Conservation (phyloP, 1,140 invertebrate species). For the Drosophila fuyamai region DNA sequence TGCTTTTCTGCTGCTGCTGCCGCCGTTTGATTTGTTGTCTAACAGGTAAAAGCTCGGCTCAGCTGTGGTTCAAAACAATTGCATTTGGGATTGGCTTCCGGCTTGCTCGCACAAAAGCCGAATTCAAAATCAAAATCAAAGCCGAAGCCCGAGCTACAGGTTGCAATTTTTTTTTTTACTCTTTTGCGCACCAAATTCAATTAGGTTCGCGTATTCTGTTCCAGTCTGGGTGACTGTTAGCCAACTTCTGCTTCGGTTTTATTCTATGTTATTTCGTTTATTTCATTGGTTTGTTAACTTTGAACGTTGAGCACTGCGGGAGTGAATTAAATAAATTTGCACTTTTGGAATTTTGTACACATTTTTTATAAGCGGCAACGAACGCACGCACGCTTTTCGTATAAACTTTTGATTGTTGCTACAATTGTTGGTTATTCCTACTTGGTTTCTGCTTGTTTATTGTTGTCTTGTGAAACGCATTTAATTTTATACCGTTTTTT, state of each 20-base stretch:
- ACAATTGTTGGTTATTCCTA: slow-evolving; percentile 12
- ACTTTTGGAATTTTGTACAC: slow-evolving; percentile 57
- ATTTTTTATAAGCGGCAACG: slow-evolving; percentile 31
- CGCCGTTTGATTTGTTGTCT: slow-evolving; percentile 42
- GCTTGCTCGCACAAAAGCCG: slow-evolving; percentile 32
- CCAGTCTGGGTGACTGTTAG: slow-evolving; percentile 23
- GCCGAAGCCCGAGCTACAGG: slow-evolving; percentile 46
- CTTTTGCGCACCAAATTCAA: slow-evolving; percentile 45
- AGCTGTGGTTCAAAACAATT: slow-evolving; percentile 53
- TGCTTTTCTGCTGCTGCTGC: slow-evolving; percentile 15
- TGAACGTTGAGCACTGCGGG: slow-evolving; percentile 28
- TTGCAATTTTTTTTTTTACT: slow-evolving; percentile 31
- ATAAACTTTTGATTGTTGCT: slow-evolving; percentile 56
- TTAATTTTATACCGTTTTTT: neutral
- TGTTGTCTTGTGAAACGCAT: slow-evolving; percentile 20
- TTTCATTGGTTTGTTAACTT: slow-evolving; percentile 30
- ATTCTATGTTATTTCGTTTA: neutral
- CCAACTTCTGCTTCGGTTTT: neutral
- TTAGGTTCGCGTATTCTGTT: slow-evolving; percentile 44
- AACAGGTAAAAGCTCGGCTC: slow-evolving; percentile 29
- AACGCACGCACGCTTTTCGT: slow-evolving; percentile 37
- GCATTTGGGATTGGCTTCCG: slow-evolving; percentile 58
- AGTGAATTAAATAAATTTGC: slow-evolving; percentile 41
- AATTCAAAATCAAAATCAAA: slow-evolving; percentile 39
- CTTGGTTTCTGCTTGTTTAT: slow-evolving; percentile 5